Conservation (phyloP, 2,797 vertebrate genomes). For the Gallinago stenura region DNA sequence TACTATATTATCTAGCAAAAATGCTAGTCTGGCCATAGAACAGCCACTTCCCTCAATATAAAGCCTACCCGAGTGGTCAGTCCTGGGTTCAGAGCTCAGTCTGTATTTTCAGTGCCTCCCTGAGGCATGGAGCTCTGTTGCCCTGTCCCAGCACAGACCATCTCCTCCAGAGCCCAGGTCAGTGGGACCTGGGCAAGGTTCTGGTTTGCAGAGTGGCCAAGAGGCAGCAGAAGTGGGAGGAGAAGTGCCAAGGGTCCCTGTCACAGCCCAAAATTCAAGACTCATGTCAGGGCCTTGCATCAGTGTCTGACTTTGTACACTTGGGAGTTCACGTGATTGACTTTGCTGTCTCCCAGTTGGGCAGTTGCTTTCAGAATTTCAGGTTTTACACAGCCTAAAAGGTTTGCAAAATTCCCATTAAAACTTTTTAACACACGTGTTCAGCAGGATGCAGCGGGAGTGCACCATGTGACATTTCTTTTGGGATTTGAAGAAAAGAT, state of each 20-base stretch:
- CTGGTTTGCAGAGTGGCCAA: not conserved
- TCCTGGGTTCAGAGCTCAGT: not conserved
- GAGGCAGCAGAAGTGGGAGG: not conserved
- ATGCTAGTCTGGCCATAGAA: fast-evolving
- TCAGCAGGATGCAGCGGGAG: not conserved
- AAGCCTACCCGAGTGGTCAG: not conserved
- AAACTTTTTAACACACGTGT: not conserved
- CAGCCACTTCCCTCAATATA: fast-evolving
- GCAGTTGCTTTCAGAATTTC: not conserved
- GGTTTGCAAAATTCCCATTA: not conserved
- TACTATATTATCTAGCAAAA: fast-evolving
- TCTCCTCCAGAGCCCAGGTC: not conserved
- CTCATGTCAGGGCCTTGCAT: fast-evolving
- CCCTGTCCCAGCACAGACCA: not conserved
- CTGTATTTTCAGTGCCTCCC: fast-evolving
- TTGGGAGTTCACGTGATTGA: fast-evolving
- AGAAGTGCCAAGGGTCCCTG: not conserved
- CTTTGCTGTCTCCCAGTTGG: not conserved
- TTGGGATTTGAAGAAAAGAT: not conserved
- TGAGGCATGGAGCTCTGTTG: fast-evolving
- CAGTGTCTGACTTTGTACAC: not conserved
- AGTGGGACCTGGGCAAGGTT: not conserved
- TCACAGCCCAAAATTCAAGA: not conserved
- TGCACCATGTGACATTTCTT: not conserved
- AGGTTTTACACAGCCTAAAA: not conserved